Evolutionary conservation across 2,888 invertebrate genomes (phyloP).

Genomic region (Ypsolopha scabrella): DNA sequence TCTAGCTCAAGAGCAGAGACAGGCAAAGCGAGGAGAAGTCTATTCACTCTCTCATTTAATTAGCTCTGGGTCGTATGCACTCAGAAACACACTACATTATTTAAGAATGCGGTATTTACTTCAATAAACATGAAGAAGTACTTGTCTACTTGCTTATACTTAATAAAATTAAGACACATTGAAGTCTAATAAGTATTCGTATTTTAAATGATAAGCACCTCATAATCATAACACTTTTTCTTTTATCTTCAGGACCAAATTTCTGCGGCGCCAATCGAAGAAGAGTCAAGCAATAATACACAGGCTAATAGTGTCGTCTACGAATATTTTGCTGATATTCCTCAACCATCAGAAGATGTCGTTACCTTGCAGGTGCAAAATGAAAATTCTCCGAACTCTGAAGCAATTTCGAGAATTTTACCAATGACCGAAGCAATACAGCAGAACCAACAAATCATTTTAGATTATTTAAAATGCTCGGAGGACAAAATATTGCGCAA

Average conservation of each 20-base stretch:
- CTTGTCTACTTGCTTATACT: constrained; percentile 5
- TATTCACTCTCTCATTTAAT: constrained; percentile 2
- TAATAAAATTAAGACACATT: constrained; percentile 5
- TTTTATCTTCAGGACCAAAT: constrained; percentile 3
- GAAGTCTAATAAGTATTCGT: constrained; percentile 3
- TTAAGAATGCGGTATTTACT: constrained; percentile 3
- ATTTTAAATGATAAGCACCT: neutral
- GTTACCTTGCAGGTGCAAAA: constrained; percentile 8
- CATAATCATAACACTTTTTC: constrained; percentile 4
- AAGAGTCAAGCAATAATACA: constrained; percentile 7
- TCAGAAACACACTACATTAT: constrained; percentile 3
- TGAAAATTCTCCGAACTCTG: constrained; percentile 8
- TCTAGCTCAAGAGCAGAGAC: constrained; percentile 4
- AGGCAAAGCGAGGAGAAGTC: constrained; percentile 2
- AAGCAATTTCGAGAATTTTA: constrained; percentile 7
- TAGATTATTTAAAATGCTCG: constrained; percentile 5
- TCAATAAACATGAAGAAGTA: constrained; percentile 3
- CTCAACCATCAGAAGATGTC: constrained; percentile 6
- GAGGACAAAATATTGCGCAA: constrained; percentile 6
- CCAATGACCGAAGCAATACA: constrained; percentile 6
- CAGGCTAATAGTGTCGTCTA: constrained; percentile 7
- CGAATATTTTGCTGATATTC: constrained; percentile 7
- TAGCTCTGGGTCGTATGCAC: constrained; percentile 3
- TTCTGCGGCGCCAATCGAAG: constrained; percentile 4
- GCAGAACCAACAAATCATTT: constrained; percentile 6